Conservation (phyloP, 2,888 invertebrate species). For the Osedax frankpressi region DNA sequence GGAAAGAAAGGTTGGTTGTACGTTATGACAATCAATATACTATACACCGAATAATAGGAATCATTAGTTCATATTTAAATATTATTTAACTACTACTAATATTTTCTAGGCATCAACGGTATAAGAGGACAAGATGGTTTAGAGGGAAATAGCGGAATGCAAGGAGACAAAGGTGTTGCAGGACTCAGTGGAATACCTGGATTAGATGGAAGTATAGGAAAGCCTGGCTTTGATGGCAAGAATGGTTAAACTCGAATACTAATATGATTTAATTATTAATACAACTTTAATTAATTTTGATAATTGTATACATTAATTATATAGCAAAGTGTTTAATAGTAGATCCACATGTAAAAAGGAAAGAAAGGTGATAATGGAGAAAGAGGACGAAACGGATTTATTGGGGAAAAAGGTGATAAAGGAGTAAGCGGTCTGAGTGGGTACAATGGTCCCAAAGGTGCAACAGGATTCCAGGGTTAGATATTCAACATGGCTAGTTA, state of each 20-base stretch:
- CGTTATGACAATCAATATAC: too few relatives aligned
- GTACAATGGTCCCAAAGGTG: too few relatives aligned
- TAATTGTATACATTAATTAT: too few relatives aligned
- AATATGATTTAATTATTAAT: too few relatives aligned
- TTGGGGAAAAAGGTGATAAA: constrained; percentile 50
- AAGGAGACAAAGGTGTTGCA: constrained; percentile 34
- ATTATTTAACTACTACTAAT: too few relatives aligned
- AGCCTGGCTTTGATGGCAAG: not conserved
- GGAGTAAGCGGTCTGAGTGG: constrained; percentile 27
- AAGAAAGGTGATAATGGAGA: constrained; percentile 6
- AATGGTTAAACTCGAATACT: not conserved
- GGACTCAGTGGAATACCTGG: constrained; percentile 31
- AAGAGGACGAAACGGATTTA: constrained; percentile 28
- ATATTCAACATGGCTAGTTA: too few relatives aligned
- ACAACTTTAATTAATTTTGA: too few relatives aligned
- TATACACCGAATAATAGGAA: too few relatives aligned
- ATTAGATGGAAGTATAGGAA: not conserved
- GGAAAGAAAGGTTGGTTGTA: not conserved
- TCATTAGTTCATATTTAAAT: too few relatives aligned
- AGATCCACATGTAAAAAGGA: too few relatives aligned
- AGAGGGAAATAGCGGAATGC: constrained; percentile 29
- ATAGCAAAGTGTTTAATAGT: too few relatives aligned
- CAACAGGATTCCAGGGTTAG: too few relatives aligned
- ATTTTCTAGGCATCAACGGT: constrained; percentile 28
- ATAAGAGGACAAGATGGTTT: constrained; percentile 41